Evolutionary conservation across 35 echinoderm and acorn worm genomes (phyloP).

Genomic region (Amphiura filiformis): DNA sequence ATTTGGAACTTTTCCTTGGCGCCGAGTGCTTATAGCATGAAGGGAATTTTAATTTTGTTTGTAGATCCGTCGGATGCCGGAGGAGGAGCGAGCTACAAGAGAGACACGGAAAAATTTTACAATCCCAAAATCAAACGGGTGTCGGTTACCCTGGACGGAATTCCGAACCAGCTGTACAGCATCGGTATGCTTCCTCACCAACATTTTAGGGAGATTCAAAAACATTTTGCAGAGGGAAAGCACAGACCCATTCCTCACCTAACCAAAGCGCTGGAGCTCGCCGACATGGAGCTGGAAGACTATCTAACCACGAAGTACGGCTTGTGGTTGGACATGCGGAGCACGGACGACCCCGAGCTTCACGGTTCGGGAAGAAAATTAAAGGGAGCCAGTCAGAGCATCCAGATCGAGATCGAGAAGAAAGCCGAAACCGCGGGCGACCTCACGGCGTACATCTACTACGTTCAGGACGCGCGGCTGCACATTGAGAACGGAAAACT

Average conservation of each 20-base stretch:
- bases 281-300: constrained; percentile 9
- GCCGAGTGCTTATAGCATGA: constrained; percentile 24
- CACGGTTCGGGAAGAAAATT: constrained; percentile 28
- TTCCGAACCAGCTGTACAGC: constrained; percentile 29
- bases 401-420: constrained; percentile 18
- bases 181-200: constrained; percentile 18
- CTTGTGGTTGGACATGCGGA: constrained; percentile 39
- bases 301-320: constrained; percentile 27
- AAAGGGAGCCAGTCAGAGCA: constrained; percentile 7
- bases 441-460: constrained; percentile 21
- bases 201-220: constrained; percentile 30
- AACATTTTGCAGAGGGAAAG: constrained; percentile 23
- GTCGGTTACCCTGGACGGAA: constrained; percentile 21
- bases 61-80: constrained; percentile 5
- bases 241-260: not conserved
- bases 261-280: constrained; percentile 9
- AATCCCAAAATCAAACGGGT: constrained; percentile 32
- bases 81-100: not conserved
- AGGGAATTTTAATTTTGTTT: constrained; percentile 42
- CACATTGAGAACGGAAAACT: constrained; percentile 27
- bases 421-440: constrained; percentile 24
- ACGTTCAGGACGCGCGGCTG: constrained; percentile 18
- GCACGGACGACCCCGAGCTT: not conserved
- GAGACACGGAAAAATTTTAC: constrained; percentile 21
- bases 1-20: constrained; percentile 28